phyloP scores from a whole-genome alignment of 92 coral and sea anemone species.

The Phymanthus crucifer region DNA sequence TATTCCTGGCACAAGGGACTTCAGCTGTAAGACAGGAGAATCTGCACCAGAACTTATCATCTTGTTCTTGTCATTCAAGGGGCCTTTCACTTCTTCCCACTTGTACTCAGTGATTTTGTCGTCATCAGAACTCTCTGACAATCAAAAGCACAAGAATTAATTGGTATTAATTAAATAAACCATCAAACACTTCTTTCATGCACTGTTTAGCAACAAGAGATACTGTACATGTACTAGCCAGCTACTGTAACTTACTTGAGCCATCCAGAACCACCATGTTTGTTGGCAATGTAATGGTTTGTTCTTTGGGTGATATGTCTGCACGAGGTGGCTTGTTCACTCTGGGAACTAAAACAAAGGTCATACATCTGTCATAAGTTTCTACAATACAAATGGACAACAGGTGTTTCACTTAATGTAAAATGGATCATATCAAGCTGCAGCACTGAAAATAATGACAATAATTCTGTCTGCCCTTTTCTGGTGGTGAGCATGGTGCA shows the following conservation, averaged over 20 bases:
- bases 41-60: slow-evolving; percentile 86
- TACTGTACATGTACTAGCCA: too few species aligned
- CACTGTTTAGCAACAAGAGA: too few species aligned
- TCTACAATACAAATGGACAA: not conserved
- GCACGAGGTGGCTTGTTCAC: slow-evolving; percentile 99
- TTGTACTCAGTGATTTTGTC: slow-evolving; percentile 93
- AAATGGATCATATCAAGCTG: too few species aligned
- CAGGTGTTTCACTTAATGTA: too few species aligned
- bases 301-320: slow-evolving; percentile 94
- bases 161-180: not conserved
- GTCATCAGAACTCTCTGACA: slow-evolving; percentile 94
- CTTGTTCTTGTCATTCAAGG: slow-evolving; percentile 91
- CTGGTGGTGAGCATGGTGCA: too few species aligned
- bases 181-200: not conserved
- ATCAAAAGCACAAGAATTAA: not conserved
- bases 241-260: slow-evolving; percentile 83
- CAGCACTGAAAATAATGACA: too few species aligned
- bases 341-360: slow-evolving; percentile 62
- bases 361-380: too few species aligned
- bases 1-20: slow-evolving; percentile 95
- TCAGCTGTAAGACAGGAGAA: slow-evolving; percentile 93
- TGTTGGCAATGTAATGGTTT: slow-evolving; percentile 86
- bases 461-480: too few species aligned
- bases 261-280: slow-evolving; percentile 97
- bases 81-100: slow-evolving; percentile 98